Conservation (phyloP, 2,797 vertebrate genomes). For the Eutrigla gurnardus region DNA sequence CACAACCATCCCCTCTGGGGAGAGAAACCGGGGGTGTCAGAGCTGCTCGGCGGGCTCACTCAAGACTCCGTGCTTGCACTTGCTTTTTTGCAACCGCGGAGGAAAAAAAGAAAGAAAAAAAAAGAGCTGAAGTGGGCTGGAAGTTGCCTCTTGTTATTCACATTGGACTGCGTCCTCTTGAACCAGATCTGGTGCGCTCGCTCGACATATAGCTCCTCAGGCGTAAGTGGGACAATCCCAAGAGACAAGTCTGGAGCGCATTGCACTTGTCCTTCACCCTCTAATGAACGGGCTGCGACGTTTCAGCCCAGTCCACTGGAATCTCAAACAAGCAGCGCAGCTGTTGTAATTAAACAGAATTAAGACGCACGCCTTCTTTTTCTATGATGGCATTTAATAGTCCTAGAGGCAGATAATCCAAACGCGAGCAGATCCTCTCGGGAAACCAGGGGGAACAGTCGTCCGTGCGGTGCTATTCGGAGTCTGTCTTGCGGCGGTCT, state of each 20-base stretch:
- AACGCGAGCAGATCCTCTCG: conserved; percentile 67
- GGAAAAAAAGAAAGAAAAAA: background rate
- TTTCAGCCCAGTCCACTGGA: conserved; percentile 35
- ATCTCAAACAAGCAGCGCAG: conserved; percentile 23
- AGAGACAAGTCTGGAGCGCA: conserved; percentile 79
- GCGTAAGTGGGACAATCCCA: conserved; percentile 83
- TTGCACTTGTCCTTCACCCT: conserved; percentile 81
- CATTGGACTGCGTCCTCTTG: conserved; percentile 63
- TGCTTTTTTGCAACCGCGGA: conserved; percentile 40
- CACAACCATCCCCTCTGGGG: conserved; percentile 94
- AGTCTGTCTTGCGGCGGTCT: conserved; percentile 59
- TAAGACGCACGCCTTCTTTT: conserved; percentile 16
- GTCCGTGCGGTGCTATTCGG: conserved; percentile 69
- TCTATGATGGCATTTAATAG: conserved; percentile 34
- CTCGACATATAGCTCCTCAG: conserved; percentile 84
- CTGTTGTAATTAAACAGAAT: conserved; percentile 4
- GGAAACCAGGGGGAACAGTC: conserved; percentile 52
- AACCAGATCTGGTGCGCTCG: conserved; percentile 61
- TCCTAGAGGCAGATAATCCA: conserved; percentile 71
- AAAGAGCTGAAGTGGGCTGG: conserved; percentile 39
- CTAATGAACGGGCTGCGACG: conserved; percentile 33
- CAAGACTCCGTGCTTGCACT: conserved; percentile 66
- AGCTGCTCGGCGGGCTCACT: conserved; percentile 60
- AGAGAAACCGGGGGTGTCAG: conserved; percentile 71
- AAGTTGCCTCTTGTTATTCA: conserved; percentile 62